Evolutionary conservation across 2,888 invertebrate genomes (phyloP).

Genomic region (Leistus spinibarbis): DNA sequence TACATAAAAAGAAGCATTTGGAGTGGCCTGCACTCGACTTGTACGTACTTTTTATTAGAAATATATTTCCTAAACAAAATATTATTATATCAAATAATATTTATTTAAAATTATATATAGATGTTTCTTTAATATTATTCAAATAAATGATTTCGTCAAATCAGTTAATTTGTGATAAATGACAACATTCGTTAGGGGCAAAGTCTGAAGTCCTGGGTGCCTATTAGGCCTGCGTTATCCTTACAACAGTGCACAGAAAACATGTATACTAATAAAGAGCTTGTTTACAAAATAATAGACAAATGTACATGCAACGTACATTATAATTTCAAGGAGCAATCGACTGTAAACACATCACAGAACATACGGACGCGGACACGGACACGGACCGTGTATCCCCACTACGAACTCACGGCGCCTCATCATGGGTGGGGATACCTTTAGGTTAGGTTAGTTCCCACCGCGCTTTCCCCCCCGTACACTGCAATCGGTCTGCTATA

Average conservation of each 20-base stretch:
- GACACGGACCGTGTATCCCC: conserved; percentile 5
- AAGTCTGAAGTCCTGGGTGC: conserved; percentile 14
- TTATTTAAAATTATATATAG: no score
- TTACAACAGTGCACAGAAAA: conserved; percentile 10
- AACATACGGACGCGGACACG: conserved; percentile 13
- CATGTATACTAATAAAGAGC: conserved; percentile 53
- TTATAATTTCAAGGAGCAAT: conserved; percentile 45
- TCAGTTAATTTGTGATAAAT: no score
- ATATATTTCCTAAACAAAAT: no score
- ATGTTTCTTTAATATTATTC: no score
- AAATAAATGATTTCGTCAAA: no score
- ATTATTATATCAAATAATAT: no score
- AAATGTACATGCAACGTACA: conserved; percentile 42
- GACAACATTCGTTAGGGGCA: no score
- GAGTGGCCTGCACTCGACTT: no score
- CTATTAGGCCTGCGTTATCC: conserved; percentile 18
- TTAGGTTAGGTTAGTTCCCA: no score
- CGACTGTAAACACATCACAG: conserved; percentile 41
- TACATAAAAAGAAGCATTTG: no score
- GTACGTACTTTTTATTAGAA: no score
- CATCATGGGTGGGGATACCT: neutral
- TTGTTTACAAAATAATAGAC: conserved; percentile 57
- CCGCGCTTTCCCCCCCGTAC: neutral
- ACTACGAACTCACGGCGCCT: neutral
- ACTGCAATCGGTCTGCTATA: neutral